Percentiles rank a stretch among this genome's conserved stretches.
Conservation (phyloP, 2,888 invertebrate genomes). For the Tenthredo amoena region DNA sequence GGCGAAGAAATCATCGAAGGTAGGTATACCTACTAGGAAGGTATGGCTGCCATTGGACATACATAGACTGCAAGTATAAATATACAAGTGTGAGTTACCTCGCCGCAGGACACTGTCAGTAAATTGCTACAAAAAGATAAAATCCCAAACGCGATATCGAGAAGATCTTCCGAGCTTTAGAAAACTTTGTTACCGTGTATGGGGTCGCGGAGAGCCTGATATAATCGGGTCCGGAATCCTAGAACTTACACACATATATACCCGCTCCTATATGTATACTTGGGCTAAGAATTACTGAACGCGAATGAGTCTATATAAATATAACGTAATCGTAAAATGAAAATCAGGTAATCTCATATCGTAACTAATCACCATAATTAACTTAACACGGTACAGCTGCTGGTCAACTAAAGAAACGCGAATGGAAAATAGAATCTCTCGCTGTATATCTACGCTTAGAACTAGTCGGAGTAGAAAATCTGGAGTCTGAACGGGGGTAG, state of each 20-base stretch:
- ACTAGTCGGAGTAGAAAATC: background rate
- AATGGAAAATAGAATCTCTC: background rate
- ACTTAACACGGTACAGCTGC: constrained; percentile 3
- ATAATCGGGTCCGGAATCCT: background rate
- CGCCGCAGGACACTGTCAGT: constrained; percentile 63
- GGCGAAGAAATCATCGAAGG: constrained; percentile 58
- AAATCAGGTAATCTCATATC: constrained; percentile 17
- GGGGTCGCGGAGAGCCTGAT: constrained; percentile 14
- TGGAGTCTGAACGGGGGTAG: background rate
- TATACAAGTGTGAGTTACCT: constrained; percentile 26
- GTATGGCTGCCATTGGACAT: background rate
- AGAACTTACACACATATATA: background rate
- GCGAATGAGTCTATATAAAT: background rate
- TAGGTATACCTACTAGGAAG: constrained; percentile 57
- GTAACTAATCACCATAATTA: constrained; percentile 21
- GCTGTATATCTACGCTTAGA: no score
- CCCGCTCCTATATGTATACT: background rate
- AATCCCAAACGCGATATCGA: constrained; percentile 54
- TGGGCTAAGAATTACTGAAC: background rate
- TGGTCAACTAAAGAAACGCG: background rate
- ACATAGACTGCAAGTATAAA: background rate
- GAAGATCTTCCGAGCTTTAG: constrained; percentile 24
- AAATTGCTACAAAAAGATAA: constrained; percentile 61
- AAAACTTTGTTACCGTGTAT: constrained; percentile 30
- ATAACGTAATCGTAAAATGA: constrained; percentile 5